Evolutionary conservation across 2,797 vertebrate genomes (phyloP).

Genomic region (Tolypeutes matacus): DNA sequence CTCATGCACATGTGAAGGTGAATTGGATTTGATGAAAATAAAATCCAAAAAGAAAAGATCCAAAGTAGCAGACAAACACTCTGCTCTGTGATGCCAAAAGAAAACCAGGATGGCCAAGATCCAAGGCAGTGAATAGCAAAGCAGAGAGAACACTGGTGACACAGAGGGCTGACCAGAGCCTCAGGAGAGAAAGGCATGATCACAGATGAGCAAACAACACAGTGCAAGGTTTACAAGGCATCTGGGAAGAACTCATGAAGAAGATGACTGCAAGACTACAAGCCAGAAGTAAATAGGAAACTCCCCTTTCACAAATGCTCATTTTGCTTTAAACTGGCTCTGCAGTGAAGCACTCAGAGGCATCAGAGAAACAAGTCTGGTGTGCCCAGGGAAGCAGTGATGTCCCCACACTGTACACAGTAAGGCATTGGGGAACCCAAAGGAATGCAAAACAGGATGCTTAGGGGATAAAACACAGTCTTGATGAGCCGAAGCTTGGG

Average conservation of each 20-base stretch:
- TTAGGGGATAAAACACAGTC: constrained; percentile 83
- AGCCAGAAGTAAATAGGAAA: not conserved
- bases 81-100: not conserved
- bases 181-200: not conserved
- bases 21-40: not conserved
- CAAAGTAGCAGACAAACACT: not conserved
- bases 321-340: not conserved
- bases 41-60: not conserved
- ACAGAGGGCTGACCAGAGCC: not conserved
- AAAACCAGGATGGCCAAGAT: not conserved
- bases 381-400: constrained; percentile 71
- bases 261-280: not conserved
- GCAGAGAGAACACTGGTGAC: not conserved
- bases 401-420: constrained; percentile 69
- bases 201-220: not conserved
- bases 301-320: not conserved
- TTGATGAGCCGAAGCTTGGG: constrained; percentile 82
- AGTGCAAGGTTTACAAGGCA: not conserved
- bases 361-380: constrained; percentile 73
- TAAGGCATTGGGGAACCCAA: constrained; percentile 80
- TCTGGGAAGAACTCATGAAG: not conserved
- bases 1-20: not conserved
- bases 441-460: constrained; percentile 86
- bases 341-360: not conserved
- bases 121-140: not conserved